Percentiles rank a stretch among this genome's conserved stretches.
These are phyloP conservation scores for Marisa cornuarietis DNA, from an alignment of 1,140 invertebrate genomes.

Conservation along the genomic window DNA sequence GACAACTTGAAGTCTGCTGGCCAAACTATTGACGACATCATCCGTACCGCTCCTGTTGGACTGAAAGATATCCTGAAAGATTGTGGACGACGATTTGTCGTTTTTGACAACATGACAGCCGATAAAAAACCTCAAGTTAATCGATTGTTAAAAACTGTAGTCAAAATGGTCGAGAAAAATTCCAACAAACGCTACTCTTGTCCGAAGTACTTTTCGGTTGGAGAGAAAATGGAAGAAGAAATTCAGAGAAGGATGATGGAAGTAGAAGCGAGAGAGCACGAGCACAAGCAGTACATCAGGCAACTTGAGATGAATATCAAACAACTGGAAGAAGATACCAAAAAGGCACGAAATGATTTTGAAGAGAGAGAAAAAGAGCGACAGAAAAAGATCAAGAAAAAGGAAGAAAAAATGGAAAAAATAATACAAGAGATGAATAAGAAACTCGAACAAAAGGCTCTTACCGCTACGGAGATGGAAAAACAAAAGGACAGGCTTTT, in stretches of 20 bases:
- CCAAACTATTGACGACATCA: neutral
- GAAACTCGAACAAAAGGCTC: neutral
- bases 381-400: neutral
- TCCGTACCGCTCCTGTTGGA: neutral
- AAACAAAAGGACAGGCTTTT: neutral
- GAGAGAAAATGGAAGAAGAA: neutral
- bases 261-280: neutral
- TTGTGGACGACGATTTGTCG: neutral
- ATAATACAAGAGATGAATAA: neutral
- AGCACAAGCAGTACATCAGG: neutral
- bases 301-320: neutral
- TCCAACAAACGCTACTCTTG: neutral
- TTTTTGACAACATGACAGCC: slow-evolving; percentile 15
- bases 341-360: neutral
- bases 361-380: neutral
- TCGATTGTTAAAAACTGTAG: neutral
- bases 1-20: slow-evolving; percentile 13
- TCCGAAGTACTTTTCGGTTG: neutral
- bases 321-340: neutral
- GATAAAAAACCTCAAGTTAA: neutral
- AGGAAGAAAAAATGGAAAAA: neutral
- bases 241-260: neutral
- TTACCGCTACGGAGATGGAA: neutral
- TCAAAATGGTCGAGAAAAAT: neutral
- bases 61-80: neutral